Percentiles rank a stretch among this genome's conserved stretches.
These are phyloP conservation scores for Cryptomyrus ogoouensis DNA, from an alignment of 2,113 vertebrate species.

Conservation along the genomic window DNA sequence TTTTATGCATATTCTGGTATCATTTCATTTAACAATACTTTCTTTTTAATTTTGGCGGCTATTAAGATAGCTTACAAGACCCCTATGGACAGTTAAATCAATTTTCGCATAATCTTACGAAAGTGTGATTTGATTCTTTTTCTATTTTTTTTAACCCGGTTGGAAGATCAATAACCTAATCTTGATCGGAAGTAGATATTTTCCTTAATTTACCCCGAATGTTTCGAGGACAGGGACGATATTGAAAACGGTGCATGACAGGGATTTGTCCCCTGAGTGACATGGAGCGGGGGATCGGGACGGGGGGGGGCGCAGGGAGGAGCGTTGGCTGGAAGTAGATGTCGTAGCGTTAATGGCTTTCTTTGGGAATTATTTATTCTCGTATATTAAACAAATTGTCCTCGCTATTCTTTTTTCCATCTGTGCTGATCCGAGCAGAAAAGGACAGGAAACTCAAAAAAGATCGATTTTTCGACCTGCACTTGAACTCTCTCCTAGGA, in stretches of 20 bases:
- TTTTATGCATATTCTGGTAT: neutral
- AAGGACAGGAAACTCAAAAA: constrained; percentile 87
- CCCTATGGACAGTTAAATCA: neutral
- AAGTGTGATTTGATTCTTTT: neutral
- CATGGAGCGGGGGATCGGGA: neutral
- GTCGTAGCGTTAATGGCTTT: constrained; percentile 22
- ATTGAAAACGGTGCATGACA: constrained; percentile 2
- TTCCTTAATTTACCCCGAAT: constrained; percentile 18
- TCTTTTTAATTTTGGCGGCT: neutral
- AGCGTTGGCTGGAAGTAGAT: constrained; percentile 14
- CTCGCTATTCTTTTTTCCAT: constrained; percentile 64
- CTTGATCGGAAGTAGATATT: constrained; percentile 6
- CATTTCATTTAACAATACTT: neutral
- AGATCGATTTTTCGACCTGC: constrained; percentile 92
- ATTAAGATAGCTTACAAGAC: neutral
- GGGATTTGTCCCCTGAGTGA: neutral
- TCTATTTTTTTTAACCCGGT: neutral
- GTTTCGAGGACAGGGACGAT: neutral
- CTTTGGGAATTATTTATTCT: constrained; percentile 63
- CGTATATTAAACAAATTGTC: constrained; percentile 70
- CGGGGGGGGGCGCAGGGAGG: neutral
- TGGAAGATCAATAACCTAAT: constrained; percentile 3
- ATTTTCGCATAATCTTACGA: neutral
- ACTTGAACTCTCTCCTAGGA: constrained; percentile 91
- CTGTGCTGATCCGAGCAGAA: constrained; percentile 88